Evolutionary conservation across 2,113 vertebrate genomes (phyloP).

Genomic region (Tyrannus savana): DNA sequence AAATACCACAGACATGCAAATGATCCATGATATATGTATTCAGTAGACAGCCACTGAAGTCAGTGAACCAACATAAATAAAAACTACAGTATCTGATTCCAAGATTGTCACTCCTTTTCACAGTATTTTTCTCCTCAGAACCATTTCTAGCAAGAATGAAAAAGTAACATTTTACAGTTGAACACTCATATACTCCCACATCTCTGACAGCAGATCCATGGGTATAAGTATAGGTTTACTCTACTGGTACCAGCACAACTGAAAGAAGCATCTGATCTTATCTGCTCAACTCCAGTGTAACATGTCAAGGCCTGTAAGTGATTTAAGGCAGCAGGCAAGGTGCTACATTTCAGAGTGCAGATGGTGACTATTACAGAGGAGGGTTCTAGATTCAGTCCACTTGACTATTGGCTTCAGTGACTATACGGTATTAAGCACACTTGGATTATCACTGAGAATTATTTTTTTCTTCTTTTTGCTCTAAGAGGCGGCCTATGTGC

Average conservation of each 20-base stretch:
- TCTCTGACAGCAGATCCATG: not conserved
- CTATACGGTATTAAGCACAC: rapidly evolving
- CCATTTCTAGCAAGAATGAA: slow-evolving; percentile 63
- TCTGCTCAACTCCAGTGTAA: not conserved
- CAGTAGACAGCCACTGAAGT: not conserved
- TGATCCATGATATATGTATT: not conserved
- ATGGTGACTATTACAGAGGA: not conserved
- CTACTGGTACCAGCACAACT: not conserved
- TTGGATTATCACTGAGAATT: not conserved
- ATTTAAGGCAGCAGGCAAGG: not conserved
- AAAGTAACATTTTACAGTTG: not conserved
- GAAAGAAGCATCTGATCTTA: not conserved
- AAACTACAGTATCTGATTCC: not conserved
- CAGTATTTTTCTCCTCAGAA: slow-evolving; percentile 65
- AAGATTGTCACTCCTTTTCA: slow-evolving; percentile 63
- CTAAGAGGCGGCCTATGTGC: not conserved
- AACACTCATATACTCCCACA: not conserved
- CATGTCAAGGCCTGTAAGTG: not conserved
- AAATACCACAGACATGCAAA: slow-evolving; percentile 51
- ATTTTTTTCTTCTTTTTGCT: not conserved
- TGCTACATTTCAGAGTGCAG: not conserved
- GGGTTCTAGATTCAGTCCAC: not conserved
- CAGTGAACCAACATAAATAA: not conserved
- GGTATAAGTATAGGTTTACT: not conserved
- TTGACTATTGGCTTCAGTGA: not conserved